Conservation (phyloP, 2,797 vertebrate species). For the Hylomyscus alleni region DNA sequence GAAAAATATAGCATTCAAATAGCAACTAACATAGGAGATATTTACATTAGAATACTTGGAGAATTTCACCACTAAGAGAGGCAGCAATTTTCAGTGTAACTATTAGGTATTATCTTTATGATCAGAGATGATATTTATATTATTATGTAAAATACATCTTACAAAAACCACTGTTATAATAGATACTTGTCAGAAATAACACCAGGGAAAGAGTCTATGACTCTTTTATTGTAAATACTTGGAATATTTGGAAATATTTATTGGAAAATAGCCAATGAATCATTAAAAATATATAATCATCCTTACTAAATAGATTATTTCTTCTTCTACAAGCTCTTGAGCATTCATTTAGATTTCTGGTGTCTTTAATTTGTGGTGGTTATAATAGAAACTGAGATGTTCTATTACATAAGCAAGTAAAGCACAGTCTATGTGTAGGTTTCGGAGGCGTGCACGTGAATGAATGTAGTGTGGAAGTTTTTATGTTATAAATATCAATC, state of each 20-base stretch:
- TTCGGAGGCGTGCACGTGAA: background rate
- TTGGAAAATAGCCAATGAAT: conserved; percentile 63
- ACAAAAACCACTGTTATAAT: conserved; percentile 20
- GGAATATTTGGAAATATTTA: conserved; percentile 49
- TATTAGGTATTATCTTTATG: conserved; percentile 14
- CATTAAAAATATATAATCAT: conserved; percentile 43
- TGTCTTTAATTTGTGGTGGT: conserved; percentile 47
- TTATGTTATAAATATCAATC: conserved; percentile 38
- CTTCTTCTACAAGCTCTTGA: conserved; percentile 48
- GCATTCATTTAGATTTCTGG: conserved; percentile 53
- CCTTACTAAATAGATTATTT: conserved; percentile 57
- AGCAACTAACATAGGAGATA: background rate
- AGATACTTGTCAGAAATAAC: conserved; percentile 13
- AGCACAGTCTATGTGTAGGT: background rate
- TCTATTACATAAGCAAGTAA: conserved; percentile 35
- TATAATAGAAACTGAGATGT: conserved; percentile 57
- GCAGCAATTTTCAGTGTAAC: background rate
- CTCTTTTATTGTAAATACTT: conserved; percentile 13
- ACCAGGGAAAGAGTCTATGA: background rate
- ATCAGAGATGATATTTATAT: background rate
- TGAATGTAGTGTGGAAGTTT: background rate
- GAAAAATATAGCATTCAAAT: conserved; percentile 4
- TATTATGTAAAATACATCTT: conserved; percentile 50
- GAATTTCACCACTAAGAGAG: background rate
- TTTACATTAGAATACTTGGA: background rate